A percentile compares a stretch with the other conserved stretches of the same genome.
phyloP scores from a whole-genome alignment of 2,888 invertebrate genomes.

The Diaphora mendica region DNA sequence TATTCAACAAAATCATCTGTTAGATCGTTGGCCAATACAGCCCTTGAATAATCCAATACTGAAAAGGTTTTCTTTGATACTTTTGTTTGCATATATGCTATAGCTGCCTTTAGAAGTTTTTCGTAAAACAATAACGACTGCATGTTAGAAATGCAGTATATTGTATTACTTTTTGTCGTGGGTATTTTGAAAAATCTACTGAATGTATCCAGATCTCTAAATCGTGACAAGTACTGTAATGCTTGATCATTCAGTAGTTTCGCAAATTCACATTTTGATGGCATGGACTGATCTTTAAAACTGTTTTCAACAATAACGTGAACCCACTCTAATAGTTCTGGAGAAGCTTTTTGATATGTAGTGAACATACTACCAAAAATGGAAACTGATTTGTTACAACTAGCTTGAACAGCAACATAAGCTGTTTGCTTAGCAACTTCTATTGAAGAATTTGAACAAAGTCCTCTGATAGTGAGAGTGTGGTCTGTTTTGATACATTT shows the following conservation, averaged over 20 bases:
- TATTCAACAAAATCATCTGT: constrained; percentile 82
- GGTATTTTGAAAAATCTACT: constrained; percentile 71
- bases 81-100: constrained; percentile 38
- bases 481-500: constrained; percentile 50
- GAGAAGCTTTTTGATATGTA: constrained; percentile 68
- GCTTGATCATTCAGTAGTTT: constrained; percentile 59
- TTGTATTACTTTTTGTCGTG: constrained; percentile 42
- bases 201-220: constrained; percentile 44
- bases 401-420: constrained; percentile 68
- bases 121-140: constrained; percentile 82
- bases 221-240: constrained; percentile 44
- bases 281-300: constrained; percentile 38
- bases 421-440: constrained; percentile 86
- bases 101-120: constrained; percentile 56
- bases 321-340: constrained; percentile 50
- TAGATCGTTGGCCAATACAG: constrained; percentile 74
- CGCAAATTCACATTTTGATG: constrained; percentile 36
- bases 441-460: constrained; percentile 82
- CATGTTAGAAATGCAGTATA: constrained; percentile 64
- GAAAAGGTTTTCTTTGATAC: constrained; percentile 63
- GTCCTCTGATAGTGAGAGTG: constrained; percentile 74
- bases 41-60: constrained; percentile 82
- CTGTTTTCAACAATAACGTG: constrained; percentile 54
- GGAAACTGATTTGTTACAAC: constrained; percentile 34
- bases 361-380: constrained; percentile 61